These are phyloP conservation scores for Trachemys scripta DNA, from an alignment of 2,113 vertebrate genomes.

Conservation along the genomic window DNA sequence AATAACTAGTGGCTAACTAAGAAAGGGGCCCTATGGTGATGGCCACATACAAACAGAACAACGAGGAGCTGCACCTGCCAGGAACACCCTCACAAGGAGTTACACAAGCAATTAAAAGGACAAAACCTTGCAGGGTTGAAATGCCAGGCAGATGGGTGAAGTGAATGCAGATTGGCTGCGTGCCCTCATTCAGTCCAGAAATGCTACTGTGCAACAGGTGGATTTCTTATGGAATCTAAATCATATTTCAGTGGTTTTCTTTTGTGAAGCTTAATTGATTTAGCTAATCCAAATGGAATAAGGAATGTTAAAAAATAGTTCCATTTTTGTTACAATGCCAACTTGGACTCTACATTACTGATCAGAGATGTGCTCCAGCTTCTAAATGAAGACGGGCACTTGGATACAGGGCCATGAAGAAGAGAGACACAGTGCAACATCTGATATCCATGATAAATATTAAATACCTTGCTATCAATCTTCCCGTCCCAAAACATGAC, in stretches of 20 bases:
- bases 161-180: not conserved
- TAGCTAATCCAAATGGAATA: not conserved
- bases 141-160: not conserved
- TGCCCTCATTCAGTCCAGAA: not conserved
- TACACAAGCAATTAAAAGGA: not conserved
- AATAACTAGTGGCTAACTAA: not conserved
- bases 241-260: not conserved
- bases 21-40: not conserved
- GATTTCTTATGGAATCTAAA: constrained; percentile 9
- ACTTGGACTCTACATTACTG: not conserved
- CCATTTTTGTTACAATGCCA: not conserved
- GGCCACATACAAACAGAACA: not conserved
- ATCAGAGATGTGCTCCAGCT: not conserved
- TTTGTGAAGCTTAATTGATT: not conserved
- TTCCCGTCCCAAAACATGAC: constrained; percentile 65
- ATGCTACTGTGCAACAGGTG: not conserved
- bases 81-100: not conserved
- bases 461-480: constrained; percentile 55
- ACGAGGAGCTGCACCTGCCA: not conserved
- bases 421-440: not conserved
- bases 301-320: not conserved
- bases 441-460: constrained; percentile 52
- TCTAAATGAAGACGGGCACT: not conserved
- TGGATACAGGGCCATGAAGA: not conserved
- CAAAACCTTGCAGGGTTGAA: not conserved